Conservation (phyloP, 2,888 invertebrate genomes). For the Macrostomum cliftonense region DNA sequence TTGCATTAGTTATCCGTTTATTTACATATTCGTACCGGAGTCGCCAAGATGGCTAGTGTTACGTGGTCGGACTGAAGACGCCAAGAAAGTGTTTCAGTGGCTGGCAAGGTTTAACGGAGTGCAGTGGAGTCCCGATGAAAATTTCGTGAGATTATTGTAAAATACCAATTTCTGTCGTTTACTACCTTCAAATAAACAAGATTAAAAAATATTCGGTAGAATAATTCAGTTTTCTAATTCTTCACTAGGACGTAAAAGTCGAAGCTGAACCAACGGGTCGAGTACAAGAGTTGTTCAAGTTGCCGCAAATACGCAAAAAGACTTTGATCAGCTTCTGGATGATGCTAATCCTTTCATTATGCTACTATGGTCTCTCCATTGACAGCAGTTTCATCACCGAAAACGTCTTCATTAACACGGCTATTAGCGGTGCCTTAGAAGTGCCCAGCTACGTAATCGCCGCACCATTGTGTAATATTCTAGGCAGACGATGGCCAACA, state of each 20-base stretch:
- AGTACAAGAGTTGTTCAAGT: not conserved
- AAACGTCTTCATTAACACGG: slow-evolving; percentile 6
- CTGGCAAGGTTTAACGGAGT: slow-evolving; percentile 1
- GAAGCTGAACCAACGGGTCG: slow-evolving; percentile 4
- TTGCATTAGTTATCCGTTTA: no score
- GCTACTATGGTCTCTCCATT: slow-evolving; percentile 8
- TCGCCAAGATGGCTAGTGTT: slow-evolving; percentile 9
- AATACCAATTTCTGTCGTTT: no score
- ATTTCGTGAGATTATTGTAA: no score
- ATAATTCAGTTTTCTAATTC: no score
- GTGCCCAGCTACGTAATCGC: not conserved
- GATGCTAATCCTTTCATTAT: not conserved
- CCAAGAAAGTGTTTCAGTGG: not conserved
- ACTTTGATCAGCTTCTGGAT: not conserved
- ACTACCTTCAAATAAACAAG: no score
- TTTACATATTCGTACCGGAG: slow-evolving; percentile 1
- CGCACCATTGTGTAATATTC: slow-evolving; percentile 2
- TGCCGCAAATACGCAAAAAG: slow-evolving; percentile 1
- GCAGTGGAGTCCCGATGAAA: not conserved
- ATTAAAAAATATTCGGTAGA: no score
- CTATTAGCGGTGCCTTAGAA: slow-evolving; percentile 3
- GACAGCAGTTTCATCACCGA: not conserved
- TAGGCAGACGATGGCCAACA: slow-evolving; percentile 6
- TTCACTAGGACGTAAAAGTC: not conserved
- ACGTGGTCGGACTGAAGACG: slow-evolving; percentile 3